Evolutionary conservation across 2,113 vertebrate genomes (phyloP).

Genomic region (Hemibagrus wyckioides): DNA sequence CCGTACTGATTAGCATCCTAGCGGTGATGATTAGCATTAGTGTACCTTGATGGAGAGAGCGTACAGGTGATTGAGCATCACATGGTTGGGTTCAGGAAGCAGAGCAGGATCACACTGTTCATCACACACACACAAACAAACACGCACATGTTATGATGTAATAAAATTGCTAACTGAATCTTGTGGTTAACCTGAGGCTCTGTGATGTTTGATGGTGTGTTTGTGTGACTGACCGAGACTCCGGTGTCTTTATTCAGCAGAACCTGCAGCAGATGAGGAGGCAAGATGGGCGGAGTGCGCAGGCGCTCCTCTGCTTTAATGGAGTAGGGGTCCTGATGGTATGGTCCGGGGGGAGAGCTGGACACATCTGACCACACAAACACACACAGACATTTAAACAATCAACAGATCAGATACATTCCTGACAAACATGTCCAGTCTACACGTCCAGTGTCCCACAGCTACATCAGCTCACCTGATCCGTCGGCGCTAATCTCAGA

Average conservation of each 20-base stretch:
- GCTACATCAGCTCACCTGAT: conserved; percentile 73
- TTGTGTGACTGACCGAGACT: conserved; percentile 84
- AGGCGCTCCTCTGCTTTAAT: conserved; percentile 86
- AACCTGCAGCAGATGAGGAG: conserved; percentile 94
- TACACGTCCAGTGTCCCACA: background rate
- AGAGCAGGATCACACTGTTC: conserved; percentile 91
- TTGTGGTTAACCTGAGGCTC: background rate
- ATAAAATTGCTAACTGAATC: background rate
- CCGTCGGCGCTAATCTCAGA: conserved; percentile 88
- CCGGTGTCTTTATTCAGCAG: conserved; percentile 98
- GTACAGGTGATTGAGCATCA: conserved; percentile 97
- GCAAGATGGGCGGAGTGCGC: conserved; percentile 89
- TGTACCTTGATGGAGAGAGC: conserved; percentile 94
- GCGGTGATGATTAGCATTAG: background rate
- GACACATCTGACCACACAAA: conserved; percentile 85
- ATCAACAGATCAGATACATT: background rate
- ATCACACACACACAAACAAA: conserved; percentile 3
- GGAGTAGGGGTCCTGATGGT: conserved; percentile 88
- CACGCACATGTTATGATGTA: background rate
- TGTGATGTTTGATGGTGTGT: background rate
- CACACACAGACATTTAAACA: background rate
- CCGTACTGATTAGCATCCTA: background rate
- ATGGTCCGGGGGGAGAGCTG: conserved; percentile 92
- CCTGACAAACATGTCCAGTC: background rate
- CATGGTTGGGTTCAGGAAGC: conserved; percentile 97